These are phyloP conservation scores for Saguinus imperator DNA, from an alignment of 2,113 vertebrate genomes.

Conservation along the genomic window DNA sequence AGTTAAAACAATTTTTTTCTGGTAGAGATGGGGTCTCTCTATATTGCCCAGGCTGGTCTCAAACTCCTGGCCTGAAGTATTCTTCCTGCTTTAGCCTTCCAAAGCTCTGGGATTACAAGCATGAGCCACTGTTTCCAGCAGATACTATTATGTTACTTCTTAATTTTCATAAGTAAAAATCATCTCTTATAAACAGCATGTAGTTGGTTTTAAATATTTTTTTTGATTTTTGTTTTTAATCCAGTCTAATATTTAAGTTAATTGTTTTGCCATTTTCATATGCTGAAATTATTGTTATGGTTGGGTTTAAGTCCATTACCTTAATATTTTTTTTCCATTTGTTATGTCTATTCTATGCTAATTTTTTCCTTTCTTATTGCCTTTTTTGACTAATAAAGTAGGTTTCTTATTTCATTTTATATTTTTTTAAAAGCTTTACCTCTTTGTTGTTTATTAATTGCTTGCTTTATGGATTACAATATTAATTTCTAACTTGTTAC, in stretches of 20 bases:
- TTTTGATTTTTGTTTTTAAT: too few species aligned
- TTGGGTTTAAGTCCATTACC: neutral
- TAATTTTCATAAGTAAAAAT: neutral
- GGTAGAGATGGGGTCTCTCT: too few species aligned
- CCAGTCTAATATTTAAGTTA: neutral
- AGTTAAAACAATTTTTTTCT: too few species aligned
- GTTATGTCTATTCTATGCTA: neutral
- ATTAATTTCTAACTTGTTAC: neutral
- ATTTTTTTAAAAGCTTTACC: neutral
- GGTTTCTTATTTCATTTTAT: neutral
- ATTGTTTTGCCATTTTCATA: neutral
- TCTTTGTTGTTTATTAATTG: neutral
- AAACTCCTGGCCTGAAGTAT: too few species aligned
- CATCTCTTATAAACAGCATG: neutral
- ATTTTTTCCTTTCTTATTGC: neutral
- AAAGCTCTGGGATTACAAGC: too few species aligned
- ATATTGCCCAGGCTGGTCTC: too few species aligned
- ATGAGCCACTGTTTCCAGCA: too few species aligned
- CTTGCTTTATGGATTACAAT: neutral
- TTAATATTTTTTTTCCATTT: neutral
- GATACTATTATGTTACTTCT: neutral
- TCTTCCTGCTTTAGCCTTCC: too few species aligned
- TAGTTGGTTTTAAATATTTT: neutral
- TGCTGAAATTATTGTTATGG: neutral
- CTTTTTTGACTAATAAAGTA: neutral